phyloP scores from a whole-genome alignment of 2,888 invertebrate genomes.

The Rosalia funebris region DNA sequence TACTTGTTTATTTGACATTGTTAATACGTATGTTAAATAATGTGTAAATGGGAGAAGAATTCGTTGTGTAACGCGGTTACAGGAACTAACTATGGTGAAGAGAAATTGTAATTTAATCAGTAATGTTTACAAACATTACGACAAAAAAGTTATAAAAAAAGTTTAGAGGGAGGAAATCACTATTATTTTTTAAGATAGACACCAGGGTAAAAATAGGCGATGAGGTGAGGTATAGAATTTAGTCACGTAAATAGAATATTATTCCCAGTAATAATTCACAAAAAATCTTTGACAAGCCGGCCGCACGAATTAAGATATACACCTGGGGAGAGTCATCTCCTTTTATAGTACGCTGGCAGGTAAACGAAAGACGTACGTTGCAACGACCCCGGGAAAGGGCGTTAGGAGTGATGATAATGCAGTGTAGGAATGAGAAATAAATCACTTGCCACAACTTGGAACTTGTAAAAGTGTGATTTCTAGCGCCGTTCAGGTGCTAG shows the following conservation, averaged over 20 bases:
- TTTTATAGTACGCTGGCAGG: conserved; percentile 42
- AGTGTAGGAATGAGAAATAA: conserved; percentile 44
- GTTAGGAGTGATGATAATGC: conserved; percentile 48
- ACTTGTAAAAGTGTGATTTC: conserved; percentile 55
- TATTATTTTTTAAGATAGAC: too few relatives aligned
- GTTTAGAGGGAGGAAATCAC: too few relatives aligned
- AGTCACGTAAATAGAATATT: neutral
- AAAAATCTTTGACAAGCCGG: conserved; percentile 29
- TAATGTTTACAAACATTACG: too few relatives aligned
- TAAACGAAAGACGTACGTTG: conserved; percentile 31
- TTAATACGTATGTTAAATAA: too few relatives aligned
- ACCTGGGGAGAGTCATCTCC: conserved; percentile 54
- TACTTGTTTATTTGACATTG: too few relatives aligned
- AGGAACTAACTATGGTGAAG: too few relatives aligned
- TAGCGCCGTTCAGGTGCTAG: conserved; percentile 52
- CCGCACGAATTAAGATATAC: conserved; percentile 57
- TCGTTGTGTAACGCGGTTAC: too few relatives aligned
- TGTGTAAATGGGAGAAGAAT: too few relatives aligned
- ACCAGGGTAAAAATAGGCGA: too few relatives aligned
- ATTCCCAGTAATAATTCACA: conserved; percentile 5
- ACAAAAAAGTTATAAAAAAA: too few relatives aligned
- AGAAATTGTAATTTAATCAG: too few relatives aligned
- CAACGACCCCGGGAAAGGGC: conserved; percentile 17
- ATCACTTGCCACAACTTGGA: conserved; percentile 23
- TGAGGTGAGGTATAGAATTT: too few relatives aligned